These are phyloP conservation scores for Triplophysa tibetana DNA, from an alignment of 2,113 vertebrate species.

Conservation along the genomic window DNA sequence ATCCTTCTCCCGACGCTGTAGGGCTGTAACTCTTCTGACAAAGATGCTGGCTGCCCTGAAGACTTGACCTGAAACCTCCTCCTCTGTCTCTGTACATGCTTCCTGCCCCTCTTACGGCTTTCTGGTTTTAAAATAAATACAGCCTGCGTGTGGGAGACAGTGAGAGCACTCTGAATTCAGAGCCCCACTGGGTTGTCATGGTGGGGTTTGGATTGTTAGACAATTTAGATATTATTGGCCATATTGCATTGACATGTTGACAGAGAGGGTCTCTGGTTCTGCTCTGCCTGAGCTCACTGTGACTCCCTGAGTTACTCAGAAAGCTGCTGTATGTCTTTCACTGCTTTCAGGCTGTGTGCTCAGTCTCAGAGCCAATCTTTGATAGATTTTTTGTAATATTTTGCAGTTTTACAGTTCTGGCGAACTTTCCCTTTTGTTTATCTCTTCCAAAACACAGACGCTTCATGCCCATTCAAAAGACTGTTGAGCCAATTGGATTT, in stretches of 20 bases:
- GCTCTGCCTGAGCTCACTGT: not conserved
- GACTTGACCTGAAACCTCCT: constrained; percentile 35
- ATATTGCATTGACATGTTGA: constrained; percentile 26
- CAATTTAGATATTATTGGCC: not conserved
- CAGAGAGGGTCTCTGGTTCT: not conserved
- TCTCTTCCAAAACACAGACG: not conserved
- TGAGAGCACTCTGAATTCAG: not conserved
- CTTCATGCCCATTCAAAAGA: too few species aligned
- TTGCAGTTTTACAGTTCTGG: not conserved
- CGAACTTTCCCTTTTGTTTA: not conserved
- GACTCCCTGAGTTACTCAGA: not conserved
- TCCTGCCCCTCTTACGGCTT: not conserved
- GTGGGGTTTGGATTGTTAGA: constrained; percentile 15
- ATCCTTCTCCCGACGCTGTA: not conserved
- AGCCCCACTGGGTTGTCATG: constrained; percentile 20
- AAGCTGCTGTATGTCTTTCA: not conserved
- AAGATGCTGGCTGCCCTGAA: constrained; percentile 7
- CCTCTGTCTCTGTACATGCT: not conserved
- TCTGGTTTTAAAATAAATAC: constrained; percentile 11
- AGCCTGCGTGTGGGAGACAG: constrained; percentile 30
- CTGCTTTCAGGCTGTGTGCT: not conserved
- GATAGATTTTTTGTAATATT: not conserved
- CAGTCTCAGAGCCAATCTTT: not conserved
- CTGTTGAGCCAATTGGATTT: too few species aligned
- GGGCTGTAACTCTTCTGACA: constrained; percentile 3